Base-by-base conservation (phyloP, 2,113 vertebrate species). In the Oryzias woworae region DNA sequence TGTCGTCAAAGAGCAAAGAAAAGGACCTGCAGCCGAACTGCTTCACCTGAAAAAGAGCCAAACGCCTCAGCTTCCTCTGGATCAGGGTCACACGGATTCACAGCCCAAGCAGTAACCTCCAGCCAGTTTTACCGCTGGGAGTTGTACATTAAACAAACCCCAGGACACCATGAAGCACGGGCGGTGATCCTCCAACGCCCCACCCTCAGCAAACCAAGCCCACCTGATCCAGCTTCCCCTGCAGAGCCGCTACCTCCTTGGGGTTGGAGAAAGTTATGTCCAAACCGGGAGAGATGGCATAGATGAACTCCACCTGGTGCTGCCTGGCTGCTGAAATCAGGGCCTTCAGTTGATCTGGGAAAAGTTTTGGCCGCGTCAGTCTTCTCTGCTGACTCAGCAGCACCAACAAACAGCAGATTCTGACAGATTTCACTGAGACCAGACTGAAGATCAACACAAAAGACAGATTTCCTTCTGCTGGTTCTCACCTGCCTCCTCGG, bases 221-320 rank as follows among this genome's bases (percentile, higher is more conserved):
- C 69, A 88, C 88, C 88, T 90, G 88, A 53, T 96, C 94, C 62
- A 98, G 85, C 80, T 99, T 99, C 77, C 93, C 94, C 84, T 98
- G 98, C 72, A 99, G 80, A 0, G 96, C 94, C 7, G 93, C 89
- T 0, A 95, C 90, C 75, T 99, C 97, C 73, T 94, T 98, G 48
- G 94, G 94, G 88, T 96, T 99, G 53, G 97, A 98, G 82, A 98
- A 99, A n/a, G 97, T 98, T 49, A 99, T 94, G 80, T 99, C 97
- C 74, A 98, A 91, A 23, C 97, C 97, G 18, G 97, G 97, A 1
- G 97, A 99, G 76, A 99, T 95, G 49, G 97, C 97, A 66, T 99
- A 99, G 77, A 99, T 91, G 68, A 99, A 98, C 36, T 97, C 94
- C 17, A 99, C 92, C n/a, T 92, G 66, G 14, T 94, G 93, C 76